Conservation (phyloP, 2,797 vertebrate genomes). For the Clamator glandarius region DNA sequence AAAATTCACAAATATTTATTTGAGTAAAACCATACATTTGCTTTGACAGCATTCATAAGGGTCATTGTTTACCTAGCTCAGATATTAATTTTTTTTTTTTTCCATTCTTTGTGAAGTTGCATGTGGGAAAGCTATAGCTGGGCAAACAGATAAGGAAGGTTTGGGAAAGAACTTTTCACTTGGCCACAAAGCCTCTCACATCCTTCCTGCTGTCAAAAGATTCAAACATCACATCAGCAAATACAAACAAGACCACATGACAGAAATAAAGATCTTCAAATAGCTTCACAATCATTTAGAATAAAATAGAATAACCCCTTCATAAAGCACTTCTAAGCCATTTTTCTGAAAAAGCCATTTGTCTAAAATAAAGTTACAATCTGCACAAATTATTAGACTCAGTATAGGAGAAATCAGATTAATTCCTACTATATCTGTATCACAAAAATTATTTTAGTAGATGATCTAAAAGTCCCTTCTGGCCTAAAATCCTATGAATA, state of each 20-base stretch:
- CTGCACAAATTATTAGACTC: slow-evolving; percentile 55
- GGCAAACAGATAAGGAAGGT: not conserved
- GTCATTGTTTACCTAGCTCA: not conserved
- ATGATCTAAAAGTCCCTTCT: slow-evolving; percentile 50
- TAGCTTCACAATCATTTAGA: not conserved
- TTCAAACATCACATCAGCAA: not conserved
- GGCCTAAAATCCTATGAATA: slow-evolving; percentile 15
- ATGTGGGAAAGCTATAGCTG: not conserved
- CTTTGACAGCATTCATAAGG: slow-evolving; percentile 29
- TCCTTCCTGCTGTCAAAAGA: not conserved
- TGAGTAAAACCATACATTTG: slow-evolving; percentile 26
- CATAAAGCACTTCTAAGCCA: slow-evolving; percentile 1
- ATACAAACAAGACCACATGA: not conserved
- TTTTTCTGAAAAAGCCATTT: not conserved
- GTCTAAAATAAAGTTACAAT: slow-evolving; percentile 52
- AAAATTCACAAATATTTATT: slow-evolving; percentile 36
- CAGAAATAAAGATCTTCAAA: slow-evolving; percentile 1
- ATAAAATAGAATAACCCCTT: not conserved
- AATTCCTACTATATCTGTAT: slow-evolving; percentile 41
- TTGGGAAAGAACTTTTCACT: not conserved
- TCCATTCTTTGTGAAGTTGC: not conserved
- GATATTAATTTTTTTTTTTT: not conserved
- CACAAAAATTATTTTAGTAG: slow-evolving; percentile 59
- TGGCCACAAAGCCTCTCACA: not conserved
- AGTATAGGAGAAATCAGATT: slow-evolving; percentile 52